phyloP scores from a whole-genome alignment of 2,113 vertebrate genomes.

The Hyaena hyaena region DNA sequence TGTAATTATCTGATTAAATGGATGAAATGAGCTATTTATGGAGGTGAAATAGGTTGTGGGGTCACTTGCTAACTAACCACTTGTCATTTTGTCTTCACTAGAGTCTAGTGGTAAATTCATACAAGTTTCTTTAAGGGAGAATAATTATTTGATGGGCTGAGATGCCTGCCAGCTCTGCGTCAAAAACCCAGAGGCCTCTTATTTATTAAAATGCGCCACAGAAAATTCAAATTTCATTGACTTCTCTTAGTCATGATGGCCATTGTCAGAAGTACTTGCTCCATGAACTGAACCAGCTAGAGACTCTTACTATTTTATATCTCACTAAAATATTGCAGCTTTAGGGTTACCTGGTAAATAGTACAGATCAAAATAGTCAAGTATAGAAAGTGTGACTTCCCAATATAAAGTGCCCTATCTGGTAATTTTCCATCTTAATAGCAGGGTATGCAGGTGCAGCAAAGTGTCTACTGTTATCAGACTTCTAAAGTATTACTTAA shows the following conservation, averaged over 20 bases:
- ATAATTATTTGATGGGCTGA: background rate
- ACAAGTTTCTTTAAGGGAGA: background rate
- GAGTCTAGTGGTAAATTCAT: background rate
- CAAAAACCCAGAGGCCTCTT: background rate
- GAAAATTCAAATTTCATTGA: background rate
- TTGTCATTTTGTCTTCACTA: background rate
- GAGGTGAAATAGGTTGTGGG: background rate
- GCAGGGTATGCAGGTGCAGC: rapidly evolving
- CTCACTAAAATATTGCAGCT: background rate
- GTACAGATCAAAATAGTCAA: background rate
- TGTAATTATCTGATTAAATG: background rate
- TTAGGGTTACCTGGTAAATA: background rate
- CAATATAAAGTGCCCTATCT: background rate
- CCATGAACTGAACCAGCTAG: background rate
- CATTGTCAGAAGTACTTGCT: background rate
- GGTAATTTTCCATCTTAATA: background rate
- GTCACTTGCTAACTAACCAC: background rate
- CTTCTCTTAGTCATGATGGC: background rate
- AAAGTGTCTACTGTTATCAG: background rate
- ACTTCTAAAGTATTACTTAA: background rate
- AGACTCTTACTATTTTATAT: background rate
- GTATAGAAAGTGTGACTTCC: background rate
- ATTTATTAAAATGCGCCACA: background rate
- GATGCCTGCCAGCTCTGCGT: background rate
- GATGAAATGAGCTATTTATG: background rate